Evolutionary conservation across 2,113 vertebrate species (phyloP).

Genomic region (human (Homo sapiens)): DNA sequence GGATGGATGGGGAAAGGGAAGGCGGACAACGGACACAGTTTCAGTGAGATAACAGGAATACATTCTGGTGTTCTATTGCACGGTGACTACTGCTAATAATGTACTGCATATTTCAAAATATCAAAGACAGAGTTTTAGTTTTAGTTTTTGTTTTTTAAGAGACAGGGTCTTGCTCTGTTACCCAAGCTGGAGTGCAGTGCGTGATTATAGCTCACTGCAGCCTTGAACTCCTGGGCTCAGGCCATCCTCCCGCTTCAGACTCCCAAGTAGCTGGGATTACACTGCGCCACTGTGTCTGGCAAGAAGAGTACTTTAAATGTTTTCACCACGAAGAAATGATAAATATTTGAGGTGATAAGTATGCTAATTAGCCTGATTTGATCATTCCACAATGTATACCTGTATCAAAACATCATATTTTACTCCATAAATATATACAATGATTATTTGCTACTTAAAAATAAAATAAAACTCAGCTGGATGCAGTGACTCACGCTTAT

Average conservation of each 20-base stretch:
- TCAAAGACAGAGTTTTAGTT: background rate
- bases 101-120: background rate
- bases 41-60: background rate
- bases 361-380: background rate
- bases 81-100: background rate
- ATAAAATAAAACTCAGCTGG: background rate
- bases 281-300: background rate
- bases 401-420: background rate
- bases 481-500: background rate
- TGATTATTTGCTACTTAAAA: background rate
- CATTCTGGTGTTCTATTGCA: background rate
- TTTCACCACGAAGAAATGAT: background rate
- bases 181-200: background rate
- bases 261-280: background rate
- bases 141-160: background rate
- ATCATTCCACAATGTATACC: background rate
- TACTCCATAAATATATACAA: background rate
- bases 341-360: background rate
- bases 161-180: background rate
- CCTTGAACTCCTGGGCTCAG: no score
- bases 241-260: background rate
- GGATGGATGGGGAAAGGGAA: background rate
- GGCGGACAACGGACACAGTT: background rate
- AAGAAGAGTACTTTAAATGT: background rate
- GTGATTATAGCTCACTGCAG: background rate